Evolutionary conservation across 2,888 invertebrate genomes (phyloP).

Genomic region (Coenonympha arcania): DNA sequence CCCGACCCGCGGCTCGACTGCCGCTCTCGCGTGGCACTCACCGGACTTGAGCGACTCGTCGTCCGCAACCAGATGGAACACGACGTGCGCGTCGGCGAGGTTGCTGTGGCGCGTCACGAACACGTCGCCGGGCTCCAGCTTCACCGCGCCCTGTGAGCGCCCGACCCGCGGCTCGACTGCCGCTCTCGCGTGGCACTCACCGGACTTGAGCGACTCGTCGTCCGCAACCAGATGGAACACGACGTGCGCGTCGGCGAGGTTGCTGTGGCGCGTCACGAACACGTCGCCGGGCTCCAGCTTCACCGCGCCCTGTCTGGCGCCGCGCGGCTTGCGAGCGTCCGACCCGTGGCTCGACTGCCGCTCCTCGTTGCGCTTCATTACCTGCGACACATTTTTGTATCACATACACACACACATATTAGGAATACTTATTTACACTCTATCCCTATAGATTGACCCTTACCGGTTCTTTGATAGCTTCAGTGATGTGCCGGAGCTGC

Average conservation of each 20-base stretch:
- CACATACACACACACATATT: too few species aligned
- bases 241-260: conserved; percentile 94
- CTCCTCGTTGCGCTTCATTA: conserved; percentile 43
- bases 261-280: conserved; percentile 91
- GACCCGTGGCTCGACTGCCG: conserved; percentile 25
- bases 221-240: conserved; percentile 97
- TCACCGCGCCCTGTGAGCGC: conserved; percentile 71
- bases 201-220: conserved; percentile 75
- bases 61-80: conserved; percentile 96
- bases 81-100: conserved; percentile 93
- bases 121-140: conserved; percentile 87
- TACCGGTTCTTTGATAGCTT: conserved; percentile 74
- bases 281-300: conserved; percentile 87
- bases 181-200: conserved; percentile 30
- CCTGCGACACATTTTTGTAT: conserved; percentile 36
- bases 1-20: not conserved
- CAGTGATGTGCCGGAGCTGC: conserved; percentile 83
- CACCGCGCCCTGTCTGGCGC: conserved; percentile 77
- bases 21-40: conserved; percentile 22
- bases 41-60: conserved; percentile 76
- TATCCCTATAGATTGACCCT: too few species aligned
- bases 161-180: not conserved
- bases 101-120: conserved; percentile 93
- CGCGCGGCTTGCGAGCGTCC: conserved; percentile 51
- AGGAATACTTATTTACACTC: too few species aligned